Evolutionary conservation across 2,113 vertebrate species (phyloP), one percentile per base, ranked within the genome.

Genomic region (Crotalus tigris): DNA sequence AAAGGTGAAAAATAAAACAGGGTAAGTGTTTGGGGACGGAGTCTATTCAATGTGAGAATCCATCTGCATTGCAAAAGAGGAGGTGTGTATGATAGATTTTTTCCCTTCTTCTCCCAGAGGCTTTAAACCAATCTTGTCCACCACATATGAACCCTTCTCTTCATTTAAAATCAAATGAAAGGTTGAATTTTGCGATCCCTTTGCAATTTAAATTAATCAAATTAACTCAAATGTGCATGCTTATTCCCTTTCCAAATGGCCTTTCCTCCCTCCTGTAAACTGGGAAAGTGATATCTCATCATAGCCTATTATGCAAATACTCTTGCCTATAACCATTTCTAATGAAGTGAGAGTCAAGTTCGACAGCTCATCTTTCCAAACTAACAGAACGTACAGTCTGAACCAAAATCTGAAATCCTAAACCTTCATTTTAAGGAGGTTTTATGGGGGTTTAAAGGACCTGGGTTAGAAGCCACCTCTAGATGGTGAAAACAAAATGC

Each of bases 1-100:
- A 93, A 94, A 96, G 95, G 64, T 53, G 92, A 92, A 97, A 88
- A 96, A 96, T 95, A 96, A 95, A 96, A 93, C 90, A 91, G 94
- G 95, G 46, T 89, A 75, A 95, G 92, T 90, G 88, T 90, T 94
- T 61, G 87, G 95, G 89, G 46, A 59, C 85, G 39, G 33, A 94
- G 91, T 59, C 49, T 85, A 23, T 93, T 92, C 54, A 92, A 96
- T 94, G 93, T 85, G 58, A 93, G 88, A 91, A 93, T 3, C 85
- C n/a, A 87, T 90, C 75, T 58, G 93, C 94, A 93, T 93, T 94
- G 93, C 89, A 89, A 96, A 75, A 93, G 91, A 95, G 88, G 55
- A 75, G 9, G 17, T 88, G 39, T 90, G 92, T 61, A 26, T 57
- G 90, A 88, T 87, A 92, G 19, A 95, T 64, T 49, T 1, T 39